A percentile compares a stretch with the other conserved stretches of the same genome.
These are phyloP conservation scores for Callosobruchus maculatus DNA, from an alignment of 2,888 invertebrate species.

Conservation along the genomic window DNA sequence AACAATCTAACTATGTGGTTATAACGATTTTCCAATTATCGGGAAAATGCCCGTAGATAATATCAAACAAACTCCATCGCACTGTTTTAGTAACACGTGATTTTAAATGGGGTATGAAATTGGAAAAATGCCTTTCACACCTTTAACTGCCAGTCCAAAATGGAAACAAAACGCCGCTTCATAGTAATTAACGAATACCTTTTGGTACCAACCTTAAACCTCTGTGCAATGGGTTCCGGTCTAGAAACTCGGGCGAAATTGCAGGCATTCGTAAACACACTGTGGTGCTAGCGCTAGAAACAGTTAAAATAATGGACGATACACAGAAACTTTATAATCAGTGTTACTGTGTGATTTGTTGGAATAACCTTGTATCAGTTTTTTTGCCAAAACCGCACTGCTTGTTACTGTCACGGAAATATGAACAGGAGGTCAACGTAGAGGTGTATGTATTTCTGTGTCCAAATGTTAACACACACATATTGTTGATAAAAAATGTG, in stretches of 20 bases:
- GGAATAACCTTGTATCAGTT: not conserved
- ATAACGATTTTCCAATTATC: too few species aligned
- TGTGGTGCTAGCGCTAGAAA: not conserved
- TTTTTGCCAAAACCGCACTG: not conserved
- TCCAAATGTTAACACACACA: not conserved
- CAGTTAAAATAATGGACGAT: not conserved
- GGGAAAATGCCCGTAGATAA: too few species aligned
- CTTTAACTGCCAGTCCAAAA: not conserved
- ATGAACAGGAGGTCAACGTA: not conserved
- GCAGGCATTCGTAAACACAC: not conserved
- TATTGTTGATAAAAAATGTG: not conserved
- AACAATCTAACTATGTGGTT: too few species aligned
- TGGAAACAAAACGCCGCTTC: not conserved
- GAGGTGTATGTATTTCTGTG: not conserved
- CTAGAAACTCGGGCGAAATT: not conserved
- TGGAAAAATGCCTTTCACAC: not conserved
- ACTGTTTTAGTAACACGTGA: not conserved
- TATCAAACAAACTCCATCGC: too few species aligned
- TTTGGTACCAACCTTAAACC: not conserved
- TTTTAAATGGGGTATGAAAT: not conserved
- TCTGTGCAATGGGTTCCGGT: not conserved
- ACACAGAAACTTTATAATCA: not conserved
- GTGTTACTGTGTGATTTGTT: not conserved
- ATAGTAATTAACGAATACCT: not conserved
- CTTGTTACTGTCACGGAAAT: not conserved